Base-by-base conservation (phyloP, 2,888 invertebrate genomes). In the Neelides folsomi region DNA sequence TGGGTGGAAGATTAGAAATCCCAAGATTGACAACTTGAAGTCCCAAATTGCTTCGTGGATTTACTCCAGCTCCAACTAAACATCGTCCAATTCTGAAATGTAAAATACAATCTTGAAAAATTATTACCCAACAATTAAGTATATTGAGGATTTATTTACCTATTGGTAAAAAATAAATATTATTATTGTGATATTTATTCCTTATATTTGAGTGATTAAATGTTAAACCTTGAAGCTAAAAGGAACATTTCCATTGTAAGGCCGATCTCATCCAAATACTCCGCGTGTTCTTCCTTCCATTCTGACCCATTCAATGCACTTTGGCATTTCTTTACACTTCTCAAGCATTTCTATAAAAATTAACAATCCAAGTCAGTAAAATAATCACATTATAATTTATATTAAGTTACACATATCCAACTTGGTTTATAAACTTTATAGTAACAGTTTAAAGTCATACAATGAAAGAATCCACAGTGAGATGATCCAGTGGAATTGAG, bases 161-260 rank as follows among this genome's bases (percentile, higher is more conserved):
- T n/a, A n/a, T n/a, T n/a, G n/a, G n/a, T n/a, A n/a, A n/a, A n/a
- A n/a, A n/a, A n/a, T n/a, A n/a, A n/a, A n/a, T n/a, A n/a, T n/a
- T n/a, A n/a, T n/a, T n/a, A n/a, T n/a, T 8, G 2, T 46, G 16
- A 46, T 46, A 36, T 9, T 36, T 46, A 35, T 35, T 45, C 46
- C 12, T 20, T 46, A 13, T 9, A 44, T 6, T 46, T 46, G 13
- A 35, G 16, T 46, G 15, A 36, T 15, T 16, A 15, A 47, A 44
- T 6, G 19, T n/a, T 5, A 47, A 37, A 74, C 74, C 70, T 71
- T 66, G 70, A 70, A 2, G 78, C 75, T 1, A 77, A 72, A 19
- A 78, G 66, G 75, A 79, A 77, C 40, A 80, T 68, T 65, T 79
- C 79, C 54, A 75, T 75, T 4, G 78, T 76, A n/a, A 79, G 66